Conservation (phyloP, 1,140 invertebrate species). For the Macrotrachela quadricornifera region DNA sequence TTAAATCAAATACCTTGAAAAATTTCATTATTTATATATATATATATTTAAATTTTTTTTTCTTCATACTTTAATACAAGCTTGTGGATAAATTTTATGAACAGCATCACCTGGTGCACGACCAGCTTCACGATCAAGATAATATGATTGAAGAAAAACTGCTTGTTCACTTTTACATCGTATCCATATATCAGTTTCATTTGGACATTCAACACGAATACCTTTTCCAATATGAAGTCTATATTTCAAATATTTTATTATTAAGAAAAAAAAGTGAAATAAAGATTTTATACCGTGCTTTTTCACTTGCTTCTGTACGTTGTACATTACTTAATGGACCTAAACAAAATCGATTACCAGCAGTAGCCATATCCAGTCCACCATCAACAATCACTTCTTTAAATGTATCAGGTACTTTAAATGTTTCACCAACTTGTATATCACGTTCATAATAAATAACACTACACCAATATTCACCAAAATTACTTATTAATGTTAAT, state of each 20-base stretch:
- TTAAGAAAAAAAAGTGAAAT: neutral
- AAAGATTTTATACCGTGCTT: slow-evolving; percentile 27
- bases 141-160: slow-evolving; percentile 95
- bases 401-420: slow-evolving; percentile 82
- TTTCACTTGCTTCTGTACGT: slow-evolving; percentile 44
- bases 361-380: slow-evolving; percentile 79
- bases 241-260: neutral
- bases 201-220: slow-evolving; percentile 70
- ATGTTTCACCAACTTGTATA: slow-evolving; percentile 66
- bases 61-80: slow-evolving; percentile 63
- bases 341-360: slow-evolving; percentile 67
- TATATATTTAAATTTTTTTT: neutral
- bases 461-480: slow-evolving; percentile 2
- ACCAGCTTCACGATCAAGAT: slow-evolving; percentile 83
- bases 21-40: slow-evolving; percentile 1
- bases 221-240: slow-evolving; percentile 69
- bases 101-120: slow-evolving; percentile 86
- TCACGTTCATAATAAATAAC: slow-evolving; percentile 6
- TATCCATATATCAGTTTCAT: slow-evolving; percentile 90
- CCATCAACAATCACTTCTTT: slow-evolving; percentile 85
- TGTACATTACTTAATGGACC: slow-evolving; percentile 96
- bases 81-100: slow-evolving; percentile 90
- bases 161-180: slow-evolving; percentile 85
- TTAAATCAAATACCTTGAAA: neutral
- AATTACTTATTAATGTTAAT: too few relatives aligned